Percentiles rank a stretch among this genome's conserved stretches.
Evolutionary conservation across 2,113 vertebrate species (phyloP).

Genomic region (Cyanoliseus patagonus): DNA sequence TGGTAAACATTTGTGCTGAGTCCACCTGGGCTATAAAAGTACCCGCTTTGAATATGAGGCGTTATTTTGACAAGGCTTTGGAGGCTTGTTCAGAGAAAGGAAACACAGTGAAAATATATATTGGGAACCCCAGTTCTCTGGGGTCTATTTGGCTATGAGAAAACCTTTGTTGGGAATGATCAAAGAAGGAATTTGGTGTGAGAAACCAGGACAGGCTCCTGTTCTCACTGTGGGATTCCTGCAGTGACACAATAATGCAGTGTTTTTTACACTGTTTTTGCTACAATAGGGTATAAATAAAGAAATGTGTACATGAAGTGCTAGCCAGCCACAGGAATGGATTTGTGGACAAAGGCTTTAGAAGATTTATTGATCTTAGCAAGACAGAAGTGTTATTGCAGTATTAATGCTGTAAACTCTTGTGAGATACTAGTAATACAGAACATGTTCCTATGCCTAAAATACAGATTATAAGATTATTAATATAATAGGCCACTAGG

Average conservation of each 20-base stretch:
- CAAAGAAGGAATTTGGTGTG: background rate
- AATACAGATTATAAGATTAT: background rate
- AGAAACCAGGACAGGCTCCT: background rate
- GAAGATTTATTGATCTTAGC: background rate
- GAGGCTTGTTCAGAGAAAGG: background rate
- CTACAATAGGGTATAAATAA: background rate
- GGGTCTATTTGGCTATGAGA: background rate
- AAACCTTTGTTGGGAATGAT: background rate
- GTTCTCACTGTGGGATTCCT: background rate
- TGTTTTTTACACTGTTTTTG: background rate
- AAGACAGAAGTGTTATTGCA: background rate
- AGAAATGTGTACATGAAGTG: background rate
- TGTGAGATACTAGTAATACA: background rate
- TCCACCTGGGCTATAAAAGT: background rate
- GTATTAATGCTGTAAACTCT: background rate
- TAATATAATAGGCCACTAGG: constrained; percentile 56
- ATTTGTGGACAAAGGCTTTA: background rate
- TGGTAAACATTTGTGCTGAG: background rate
- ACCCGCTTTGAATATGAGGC: background rate
- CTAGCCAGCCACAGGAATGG: background rate
- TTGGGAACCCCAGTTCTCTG: background rate
- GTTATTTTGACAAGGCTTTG: background rate
- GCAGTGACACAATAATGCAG: background rate
- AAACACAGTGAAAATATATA: background rate
- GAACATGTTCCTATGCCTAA: background rate